These are phyloP conservation scores for Lucilia cuprina DNA, from an alignment of 1,140 invertebrate genomes.

Conservation along the genomic window DNA sequence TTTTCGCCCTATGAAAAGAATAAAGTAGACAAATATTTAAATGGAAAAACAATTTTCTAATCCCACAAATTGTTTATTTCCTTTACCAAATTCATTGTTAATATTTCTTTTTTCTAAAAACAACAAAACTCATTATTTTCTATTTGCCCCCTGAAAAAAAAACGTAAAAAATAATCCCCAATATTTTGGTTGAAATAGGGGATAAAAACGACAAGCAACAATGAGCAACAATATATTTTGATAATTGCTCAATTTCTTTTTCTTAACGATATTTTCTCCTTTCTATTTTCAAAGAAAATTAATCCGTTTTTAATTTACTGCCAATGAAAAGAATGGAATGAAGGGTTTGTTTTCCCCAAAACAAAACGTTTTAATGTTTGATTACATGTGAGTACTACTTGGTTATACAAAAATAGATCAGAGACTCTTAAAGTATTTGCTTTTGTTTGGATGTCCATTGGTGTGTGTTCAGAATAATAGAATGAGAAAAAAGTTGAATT, in stretches of 20 bases:
- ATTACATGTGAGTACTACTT: neutral
- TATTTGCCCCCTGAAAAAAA: neutral
- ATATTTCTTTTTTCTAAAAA: neutral
- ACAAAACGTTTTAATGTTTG: neutral
- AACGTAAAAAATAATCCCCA: neutral
- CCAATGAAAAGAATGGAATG: neutral
- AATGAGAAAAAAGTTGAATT: conserved; percentile 11
- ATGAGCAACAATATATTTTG: conserved; percentile 18
- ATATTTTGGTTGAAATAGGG: neutral
- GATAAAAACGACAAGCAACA: neutral
- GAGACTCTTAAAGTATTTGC: neutral
- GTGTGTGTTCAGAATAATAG: neutral
- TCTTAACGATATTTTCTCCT: neutral
- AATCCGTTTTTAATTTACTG: conserved; percentile 32
- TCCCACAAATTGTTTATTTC: conserved; percentile 15
- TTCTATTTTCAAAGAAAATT: neutral
- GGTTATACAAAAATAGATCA: neutral
- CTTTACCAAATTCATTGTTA: neutral
- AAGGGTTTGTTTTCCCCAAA: neutral
- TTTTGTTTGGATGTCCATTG: neutral
- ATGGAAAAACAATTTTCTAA: neutral
- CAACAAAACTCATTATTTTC: too few relatives aligned
- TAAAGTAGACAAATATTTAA: neutral
- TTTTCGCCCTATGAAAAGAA: neutral
- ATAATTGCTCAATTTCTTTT: conserved; percentile 32